Conservation (phyloP, 2,113 vertebrate genomes). For the Ascaphus truei region DNA sequence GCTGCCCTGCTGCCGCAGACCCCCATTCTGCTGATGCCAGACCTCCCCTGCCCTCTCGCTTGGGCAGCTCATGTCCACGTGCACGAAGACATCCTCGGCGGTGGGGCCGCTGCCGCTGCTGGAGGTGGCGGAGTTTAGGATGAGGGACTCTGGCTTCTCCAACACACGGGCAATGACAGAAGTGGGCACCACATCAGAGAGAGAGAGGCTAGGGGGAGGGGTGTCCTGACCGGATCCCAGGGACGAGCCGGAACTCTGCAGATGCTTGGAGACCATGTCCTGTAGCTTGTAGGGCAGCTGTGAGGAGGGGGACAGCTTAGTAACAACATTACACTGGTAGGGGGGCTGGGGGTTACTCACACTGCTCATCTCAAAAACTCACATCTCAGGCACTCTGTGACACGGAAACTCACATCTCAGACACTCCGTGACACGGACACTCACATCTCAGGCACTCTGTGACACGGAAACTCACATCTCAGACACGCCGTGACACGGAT, state of each 20-base stretch:
- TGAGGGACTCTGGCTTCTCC: slow-evolving; percentile 92
- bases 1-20: slow-evolving; percentile 65
- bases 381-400: neutral
- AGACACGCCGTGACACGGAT: neutral
- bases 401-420: neutral
- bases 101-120: slow-evolving; percentile 76
- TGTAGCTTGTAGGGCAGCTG: slow-evolving; percentile 94
- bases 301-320: slow-evolving; percentile 12
- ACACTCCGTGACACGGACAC: too few relatives aligned
- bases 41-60: slow-evolving; percentile 7
- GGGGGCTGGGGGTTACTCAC: neutral
- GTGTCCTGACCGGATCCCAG: slow-evolving; percentile 59
- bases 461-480: neutral
- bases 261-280: slow-evolving; percentile 93
- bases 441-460: too few relatives aligned
- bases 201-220: slow-evolving; percentile 62
- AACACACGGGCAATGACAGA: slow-evolving; percentile 90
- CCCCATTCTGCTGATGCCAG: slow-evolving; percentile 70
- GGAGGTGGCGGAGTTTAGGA: slow-evolving; percentile 90
- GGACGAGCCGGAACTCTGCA: slow-evolving; percentile 72
- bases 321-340: too few relatives aligned
- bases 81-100: slow-evolving; percentile 93
- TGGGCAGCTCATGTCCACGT: slow-evolving; percentile 89
- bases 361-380: too few relatives aligned
- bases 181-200: slow-evolving; percentile 85